Base-by-base conservation (phyloP, 2,113 vertebrate genomes). In the Onychostruthus taczanowskii region DNA sequence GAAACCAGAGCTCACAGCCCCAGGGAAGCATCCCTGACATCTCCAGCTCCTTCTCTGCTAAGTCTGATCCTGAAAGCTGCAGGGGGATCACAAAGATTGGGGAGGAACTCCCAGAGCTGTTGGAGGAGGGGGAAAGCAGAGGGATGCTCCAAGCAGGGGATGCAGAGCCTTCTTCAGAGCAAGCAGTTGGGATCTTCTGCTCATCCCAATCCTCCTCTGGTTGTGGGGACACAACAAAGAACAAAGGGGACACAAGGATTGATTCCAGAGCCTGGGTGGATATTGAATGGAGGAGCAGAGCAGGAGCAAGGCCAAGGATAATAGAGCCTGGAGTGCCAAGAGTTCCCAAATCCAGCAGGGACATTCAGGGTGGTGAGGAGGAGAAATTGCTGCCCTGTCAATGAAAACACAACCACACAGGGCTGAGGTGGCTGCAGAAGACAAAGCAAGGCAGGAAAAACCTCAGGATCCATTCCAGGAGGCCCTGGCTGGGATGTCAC, bases 71-170 rank as follows among this genome's bases (percentile, higher is more conserved):
- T 6, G 22, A 55, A 84, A 55, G 19, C 55, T 43, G 49, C 43
- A 6, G 44, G 37, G 2, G 12, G 52, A 39, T 62, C 2, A 0
- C 9, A 20, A n/a, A n/a, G 49, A 8, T 33, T 14, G 7, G 35
- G 81, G 5, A 6, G 44, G 55, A 79, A 6, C 33, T n/a, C 67
- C 53, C 3, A 22, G 47, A 72, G 44, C 21, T 16, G 10, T 0
- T 13, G 47, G 43, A 94, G 52, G 44, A 69, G 39, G 28, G 15
- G n/a, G 37, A 33, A n/a, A 43, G 70, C 43, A 76, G 81, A 62
- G 6, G 26, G 1, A 1, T 13, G 30, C 46, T 85, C 56, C 37
- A 53, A 58, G 28, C 14, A 50, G 46, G 26, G 7, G n/a, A 21
- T 69, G n/a, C 68, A 39, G 47, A 52, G 15, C 35, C 35, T 52